Conservation (phyloP, 2,888 invertebrate genomes). For the Agrotis clavis region DNA sequence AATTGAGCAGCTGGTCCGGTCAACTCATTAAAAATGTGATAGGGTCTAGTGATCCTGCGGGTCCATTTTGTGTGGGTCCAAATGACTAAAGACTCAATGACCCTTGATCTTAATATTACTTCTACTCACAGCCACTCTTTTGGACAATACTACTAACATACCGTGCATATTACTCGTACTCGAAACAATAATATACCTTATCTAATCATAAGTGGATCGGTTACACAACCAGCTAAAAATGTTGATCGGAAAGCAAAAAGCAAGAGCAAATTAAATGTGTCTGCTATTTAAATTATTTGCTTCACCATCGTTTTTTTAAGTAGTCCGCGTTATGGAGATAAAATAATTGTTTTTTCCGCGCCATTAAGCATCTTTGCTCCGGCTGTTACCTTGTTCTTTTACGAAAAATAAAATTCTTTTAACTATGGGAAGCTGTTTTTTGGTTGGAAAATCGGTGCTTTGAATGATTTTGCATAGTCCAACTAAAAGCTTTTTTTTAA, state of each 20-base stretch:
- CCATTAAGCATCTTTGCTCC: conserved; percentile 69
- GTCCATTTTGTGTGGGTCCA: too few relatives aligned
- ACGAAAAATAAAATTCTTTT: conserved; percentile 58
- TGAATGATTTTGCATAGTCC: conserved; percentile 55
- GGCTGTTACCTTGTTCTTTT: conserved; percentile 61
- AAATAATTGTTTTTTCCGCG: conserved; percentile 74
- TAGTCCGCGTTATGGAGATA: conserved; percentile 68
- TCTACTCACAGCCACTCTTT: conserved; percentile 67
- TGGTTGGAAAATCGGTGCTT: conserved; percentile 39
- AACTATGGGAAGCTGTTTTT: conserved; percentile 64
- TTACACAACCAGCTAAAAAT: conserved; percentile 7
- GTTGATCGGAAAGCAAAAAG: conserved; percentile 35
- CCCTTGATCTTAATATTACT: conserved; percentile 61
- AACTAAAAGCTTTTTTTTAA: conserved; percentile 29
- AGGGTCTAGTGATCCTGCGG: too few relatives aligned
- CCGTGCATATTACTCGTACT: not conserved
- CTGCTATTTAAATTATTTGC: conserved; percentile 41
- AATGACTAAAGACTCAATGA: not conserved
- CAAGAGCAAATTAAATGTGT: conserved; percentile 44
- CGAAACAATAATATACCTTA: conserved; percentile 9
- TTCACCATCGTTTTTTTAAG: conserved; percentile 62
- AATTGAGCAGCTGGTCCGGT: too few relatives aligned
- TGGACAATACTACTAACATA: not conserved
- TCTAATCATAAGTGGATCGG: conserved; percentile 25
- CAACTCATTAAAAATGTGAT: too few relatives aligned